These are phyloP conservation scores for Eulemur albifrons DNA, from an alignment of 2,797 vertebrate genomes.

Conservation along the genomic window DNA sequence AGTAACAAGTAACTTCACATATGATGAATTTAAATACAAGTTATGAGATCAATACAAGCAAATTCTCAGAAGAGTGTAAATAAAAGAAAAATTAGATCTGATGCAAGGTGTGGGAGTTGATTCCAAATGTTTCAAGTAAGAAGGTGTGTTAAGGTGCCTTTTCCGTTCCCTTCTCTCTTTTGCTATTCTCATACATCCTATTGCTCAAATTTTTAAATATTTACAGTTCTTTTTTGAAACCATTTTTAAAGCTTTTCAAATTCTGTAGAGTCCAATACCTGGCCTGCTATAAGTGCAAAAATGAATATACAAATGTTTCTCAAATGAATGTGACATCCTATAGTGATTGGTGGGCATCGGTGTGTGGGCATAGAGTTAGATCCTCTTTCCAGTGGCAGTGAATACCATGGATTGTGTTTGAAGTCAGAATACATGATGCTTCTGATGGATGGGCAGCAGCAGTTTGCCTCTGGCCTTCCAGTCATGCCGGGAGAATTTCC, in stretches of 20 bases:
- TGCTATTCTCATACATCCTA: neutral
- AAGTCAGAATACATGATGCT: constrained; percentile 58
- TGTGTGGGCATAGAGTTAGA: neutral
- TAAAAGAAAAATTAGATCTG: neutral
- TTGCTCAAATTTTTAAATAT: neutral
- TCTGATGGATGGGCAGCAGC: constrained; percentile 43
- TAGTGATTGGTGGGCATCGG: neutral
- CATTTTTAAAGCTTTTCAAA: neutral
- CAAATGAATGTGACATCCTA: neutral
- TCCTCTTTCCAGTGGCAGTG: constrained; percentile 68
- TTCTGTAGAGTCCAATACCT: neutral
- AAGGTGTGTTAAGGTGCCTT: neutral
- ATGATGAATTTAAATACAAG: neutral
- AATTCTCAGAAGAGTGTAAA: neutral
- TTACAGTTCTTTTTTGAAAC: neutral
- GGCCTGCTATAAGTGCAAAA: neutral
- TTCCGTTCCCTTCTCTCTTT: neutral
- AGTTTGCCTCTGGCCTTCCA: constrained; percentile 47
- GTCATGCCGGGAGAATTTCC: constrained; percentile 61
- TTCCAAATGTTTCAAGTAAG: constrained; percentile 16
- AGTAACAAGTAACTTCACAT: neutral
- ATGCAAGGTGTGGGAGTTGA: neutral
- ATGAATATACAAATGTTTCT: neutral
- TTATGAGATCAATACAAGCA: neutral
- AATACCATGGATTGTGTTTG: constrained; percentile 33